Conservation (phyloP, 2,888 invertebrate genomes). For the Eutolmus rufibarbis region DNA sequence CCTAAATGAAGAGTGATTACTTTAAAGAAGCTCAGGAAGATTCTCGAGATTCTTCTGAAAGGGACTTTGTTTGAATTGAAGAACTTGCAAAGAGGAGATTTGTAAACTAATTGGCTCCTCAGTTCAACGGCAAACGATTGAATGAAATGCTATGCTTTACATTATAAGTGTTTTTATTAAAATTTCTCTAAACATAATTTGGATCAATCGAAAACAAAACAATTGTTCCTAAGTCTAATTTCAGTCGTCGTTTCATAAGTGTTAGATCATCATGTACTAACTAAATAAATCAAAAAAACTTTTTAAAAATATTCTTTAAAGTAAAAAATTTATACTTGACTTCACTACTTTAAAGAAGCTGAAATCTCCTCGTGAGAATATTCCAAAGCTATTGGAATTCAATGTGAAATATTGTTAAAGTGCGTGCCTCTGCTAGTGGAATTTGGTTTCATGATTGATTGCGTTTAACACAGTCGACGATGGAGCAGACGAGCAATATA, state of each 20-base stretch:
- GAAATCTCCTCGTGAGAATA: not conserved
- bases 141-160: not conserved
- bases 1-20: not conserved
- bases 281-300: no score
- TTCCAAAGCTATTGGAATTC: not conserved
- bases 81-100: not conserved
- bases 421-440: not conserved
- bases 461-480: not conserved
- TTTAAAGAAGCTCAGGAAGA: not conserved
- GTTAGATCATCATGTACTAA: no score
- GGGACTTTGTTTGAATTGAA: not conserved
- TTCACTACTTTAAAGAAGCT: not conserved
- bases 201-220: not conserved
- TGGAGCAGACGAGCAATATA: not conserved
- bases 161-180: not conserved
- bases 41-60: not conserved
- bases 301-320: not conserved
- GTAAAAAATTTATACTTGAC: not conserved
- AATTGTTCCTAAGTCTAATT: not conserved
- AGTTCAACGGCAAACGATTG: not conserved
- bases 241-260: no score
- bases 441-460: not conserved
- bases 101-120: not conserved
- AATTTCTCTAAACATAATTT: not conserved
- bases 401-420: not conserved